Conservation (phyloP, 1,140 invertebrate genomes). For the Neotoxoptera formosana region DNA sequence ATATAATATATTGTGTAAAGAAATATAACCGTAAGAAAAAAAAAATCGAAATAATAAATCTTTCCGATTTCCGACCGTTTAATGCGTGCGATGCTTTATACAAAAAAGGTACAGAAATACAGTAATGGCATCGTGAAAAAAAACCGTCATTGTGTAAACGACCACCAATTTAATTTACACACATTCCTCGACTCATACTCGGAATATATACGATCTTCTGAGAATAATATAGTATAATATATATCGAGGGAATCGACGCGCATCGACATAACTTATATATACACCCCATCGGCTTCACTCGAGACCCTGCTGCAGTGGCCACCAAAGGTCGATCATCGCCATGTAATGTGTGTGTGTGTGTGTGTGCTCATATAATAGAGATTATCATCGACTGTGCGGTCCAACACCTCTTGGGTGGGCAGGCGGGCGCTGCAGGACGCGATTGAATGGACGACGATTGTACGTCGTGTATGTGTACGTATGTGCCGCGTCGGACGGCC, state of each 20-base stretch:
- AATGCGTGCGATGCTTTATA: background rate
- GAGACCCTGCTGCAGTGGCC: background rate
- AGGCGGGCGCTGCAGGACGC: background rate
- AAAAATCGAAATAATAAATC: background rate
- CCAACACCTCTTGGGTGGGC: constrained; percentile 7
- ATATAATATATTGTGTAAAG: background rate
- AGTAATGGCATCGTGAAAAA: background rate
- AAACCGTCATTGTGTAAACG: background rate
- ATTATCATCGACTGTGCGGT: background rate
- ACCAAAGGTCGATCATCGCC: background rate
- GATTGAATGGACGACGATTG: background rate
- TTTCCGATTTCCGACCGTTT: background rate
- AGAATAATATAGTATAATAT: background rate
- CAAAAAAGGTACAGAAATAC: background rate
- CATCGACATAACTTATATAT: background rate
- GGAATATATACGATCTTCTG: background rate
- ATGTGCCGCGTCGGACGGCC: background rate
- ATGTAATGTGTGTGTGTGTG: background rate
- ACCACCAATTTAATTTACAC: background rate
- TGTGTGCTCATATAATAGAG: background rate
- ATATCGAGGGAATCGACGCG: background rate
- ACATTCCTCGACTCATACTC: background rate
- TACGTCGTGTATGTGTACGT: background rate
- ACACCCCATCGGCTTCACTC: background rate
- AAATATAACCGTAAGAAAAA: background rate